Evolutionary conservation across 1,140 invertebrate genomes (phyloP).

Genomic region (Physella acuta): DNA sequence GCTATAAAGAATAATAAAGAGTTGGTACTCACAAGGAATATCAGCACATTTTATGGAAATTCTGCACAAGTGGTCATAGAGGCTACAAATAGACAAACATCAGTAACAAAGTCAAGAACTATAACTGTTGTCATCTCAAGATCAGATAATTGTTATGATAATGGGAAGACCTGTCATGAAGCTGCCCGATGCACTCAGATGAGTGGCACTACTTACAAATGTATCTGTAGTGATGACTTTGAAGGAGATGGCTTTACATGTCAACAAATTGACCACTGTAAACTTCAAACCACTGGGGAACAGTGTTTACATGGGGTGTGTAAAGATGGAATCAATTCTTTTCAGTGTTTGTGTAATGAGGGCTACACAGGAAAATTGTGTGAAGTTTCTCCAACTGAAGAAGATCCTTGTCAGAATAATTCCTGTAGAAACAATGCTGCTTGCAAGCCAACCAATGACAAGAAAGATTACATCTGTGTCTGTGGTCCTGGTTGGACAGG

Average conservation of each 20-base stretch:
- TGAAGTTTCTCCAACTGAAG: conserved; percentile 26
- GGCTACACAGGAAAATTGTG: conserved; percentile 37
- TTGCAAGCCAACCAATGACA: conserved; percentile 27
- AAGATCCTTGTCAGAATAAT: conserved; percentile 24
- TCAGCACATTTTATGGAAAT: conserved; percentile 28
- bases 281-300: not conserved
- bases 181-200: conserved; percentile 37
- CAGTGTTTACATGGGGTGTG: conserved; percentile 36
- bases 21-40: conserved; percentile 32
- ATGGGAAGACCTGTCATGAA: conserved; percentile 34
- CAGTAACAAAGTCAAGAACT: conserved; percentile 22
- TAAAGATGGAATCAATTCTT: conserved; percentile 32
- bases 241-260: conserved; percentile 65
- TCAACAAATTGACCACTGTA: conserved; percentile 18
- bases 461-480: conserved; percentile 32
- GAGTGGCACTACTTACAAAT: conserved; percentile 55
- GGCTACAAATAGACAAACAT: conserved; percentile 35
- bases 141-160: conserved; percentile 30
- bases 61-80: conserved; percentile 32
- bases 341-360: conserved; percentile 35
- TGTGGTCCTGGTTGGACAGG: conserved; percentile 52
- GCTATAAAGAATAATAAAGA: conserved; percentile 34
- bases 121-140: conserved; percentile 34
- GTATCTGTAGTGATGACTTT: conserved; percentile 87
- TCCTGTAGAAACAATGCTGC: conserved; percentile 33